These are phyloP conservation scores for Catostylus mosaicus DNA, from an alignment of 30 jellyfish, hydroid and myxozoan genomes.

Conservation along the genomic window DNA sequence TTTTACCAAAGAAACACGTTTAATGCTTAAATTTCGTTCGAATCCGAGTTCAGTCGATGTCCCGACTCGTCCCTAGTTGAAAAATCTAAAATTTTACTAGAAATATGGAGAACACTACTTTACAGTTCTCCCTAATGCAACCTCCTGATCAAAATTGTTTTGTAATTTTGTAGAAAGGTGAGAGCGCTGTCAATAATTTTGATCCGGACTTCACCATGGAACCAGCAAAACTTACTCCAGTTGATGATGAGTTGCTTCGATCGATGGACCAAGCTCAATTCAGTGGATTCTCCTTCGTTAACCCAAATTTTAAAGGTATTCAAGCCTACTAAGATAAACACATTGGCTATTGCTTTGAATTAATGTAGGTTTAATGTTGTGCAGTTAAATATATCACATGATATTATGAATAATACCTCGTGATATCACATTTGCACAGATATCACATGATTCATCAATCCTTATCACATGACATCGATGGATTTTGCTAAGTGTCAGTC, in stretches of 20 bases:
- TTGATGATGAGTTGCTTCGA: conserved; percentile 78
- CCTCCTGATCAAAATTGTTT: too few relatives aligned
- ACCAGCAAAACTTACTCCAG: conserved; percentile 96
- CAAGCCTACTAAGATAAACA: not conserved
- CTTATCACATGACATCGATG: not conserved
- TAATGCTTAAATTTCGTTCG: too few relatives aligned
- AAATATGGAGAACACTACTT: too few relatives aligned
- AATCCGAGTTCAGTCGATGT: too few relatives aligned
- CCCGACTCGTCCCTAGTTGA: too few relatives aligned
- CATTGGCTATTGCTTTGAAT: not conserved
- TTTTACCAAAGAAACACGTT: too few relatives aligned
- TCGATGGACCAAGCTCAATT: conserved; percentile 97
- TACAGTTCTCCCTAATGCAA: too few relatives aligned
- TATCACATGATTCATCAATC: not conserved
- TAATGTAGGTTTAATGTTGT: too few relatives aligned
- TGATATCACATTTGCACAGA: not conserved
- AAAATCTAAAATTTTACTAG: too few relatives aligned
- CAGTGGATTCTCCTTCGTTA: conserved; percentile 96
- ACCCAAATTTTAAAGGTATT: conserved; percentile 79
- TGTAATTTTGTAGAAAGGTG: conserved; percentile 76
- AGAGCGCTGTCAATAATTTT: conserved; percentile 84
- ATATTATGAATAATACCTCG: not conserved
- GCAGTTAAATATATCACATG: not conserved
- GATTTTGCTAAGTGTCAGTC: too few relatives aligned
- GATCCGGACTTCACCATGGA: conserved; percentile 99